These are phyloP conservation scores for Brachylomia viminalis DNA, from an alignment of 2,888 invertebrate genomes.

Conservation along the genomic window DNA sequence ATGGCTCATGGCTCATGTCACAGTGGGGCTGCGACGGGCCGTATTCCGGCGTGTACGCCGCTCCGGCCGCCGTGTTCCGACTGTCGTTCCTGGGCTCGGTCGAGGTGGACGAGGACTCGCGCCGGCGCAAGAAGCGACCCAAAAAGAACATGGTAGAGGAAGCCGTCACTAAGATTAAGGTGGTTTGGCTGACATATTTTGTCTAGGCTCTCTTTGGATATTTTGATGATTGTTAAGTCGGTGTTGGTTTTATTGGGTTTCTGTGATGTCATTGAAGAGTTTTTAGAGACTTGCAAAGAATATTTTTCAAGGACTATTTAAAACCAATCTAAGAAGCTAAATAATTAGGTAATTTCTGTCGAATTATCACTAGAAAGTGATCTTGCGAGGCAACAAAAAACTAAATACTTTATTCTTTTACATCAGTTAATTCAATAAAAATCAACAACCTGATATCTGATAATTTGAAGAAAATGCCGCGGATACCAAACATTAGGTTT, in stretches of 20 bases:
- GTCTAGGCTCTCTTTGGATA: constrained; percentile 52
- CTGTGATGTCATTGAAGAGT: neutral
- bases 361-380: neutral
- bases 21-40: constrained; percentile 88
- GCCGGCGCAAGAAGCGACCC: constrained; percentile 93
- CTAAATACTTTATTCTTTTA: neutral
- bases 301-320: neutral
- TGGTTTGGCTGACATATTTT: constrained; percentile 85
- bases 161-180: constrained; percentile 96
- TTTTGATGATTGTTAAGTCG: neutral
- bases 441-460: constrained; percentile 23
- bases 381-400: neutral
- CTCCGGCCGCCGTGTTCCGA: constrained; percentile 94
- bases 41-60: constrained; percentile 89
- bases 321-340: neutral
- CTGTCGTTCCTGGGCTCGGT: constrained; percentile 96
- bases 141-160: constrained; percentile 97
- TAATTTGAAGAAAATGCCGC: constrained; percentile 20
- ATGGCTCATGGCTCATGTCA: constrained; percentile 67
- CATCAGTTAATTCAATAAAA: constrained; percentile 27
- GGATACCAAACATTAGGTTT: constrained; percentile 4
- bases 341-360: neutral
- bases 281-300: neutral
- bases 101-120: constrained; percentile 95
- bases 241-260: constrained; percentile 46